Base-by-base conservation (phyloP, 2,797 vertebrate genomes). In the Characodon lateralis region DNA sequence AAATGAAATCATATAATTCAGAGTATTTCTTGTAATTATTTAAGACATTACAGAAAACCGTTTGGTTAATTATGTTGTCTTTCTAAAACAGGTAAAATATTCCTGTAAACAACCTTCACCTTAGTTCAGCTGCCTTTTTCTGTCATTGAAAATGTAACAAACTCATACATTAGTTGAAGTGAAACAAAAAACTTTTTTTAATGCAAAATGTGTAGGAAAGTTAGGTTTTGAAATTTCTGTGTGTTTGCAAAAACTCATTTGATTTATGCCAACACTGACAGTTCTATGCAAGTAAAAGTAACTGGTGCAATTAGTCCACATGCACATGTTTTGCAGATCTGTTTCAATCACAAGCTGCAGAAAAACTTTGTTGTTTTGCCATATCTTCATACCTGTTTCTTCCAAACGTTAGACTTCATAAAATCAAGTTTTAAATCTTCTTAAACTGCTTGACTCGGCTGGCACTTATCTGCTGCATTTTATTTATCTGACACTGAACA, bases 371-470 rank as follows among this genome's bases (percentile, higher is more conserved):
- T 24, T 68, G 4, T 68, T 16, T 14, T 8, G 10, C 66, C 24
- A 48, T 26, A 1, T n/a, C 26, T 16, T 18, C 35, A 24, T 10
- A 39, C 18, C 41, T n/a, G 2, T n/a, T 43, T 46, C 24, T 68
- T 61, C 48, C 53, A 59, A 61, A 51, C 3, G 26, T 8, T 43
- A 39, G 35, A 66, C 9, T 66, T 41, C 20, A 66, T 66, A 10
- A 80, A 77, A 75, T 41, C 75, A 41, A 48, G 14, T 46, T 56
- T 56, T 83, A 63, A 80, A 18, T 77, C 71, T 31, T 0, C 8
- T 51, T 58, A 1, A 79, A 58, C 61, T 39, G 31, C 66, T n/a
- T 6, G 53, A 76, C 48, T 56, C 2, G 28, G 53, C 28, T 58
- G 65, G n/a, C 22, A 22, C 56, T 35, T 63, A 61, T 56, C 0